A percentile compares a stretch with the other conserved stretches of the same genome.
phyloP scores from a whole-genome alignment of 2,797 vertebrate species.

The Coendou prehensilis region DNA sequence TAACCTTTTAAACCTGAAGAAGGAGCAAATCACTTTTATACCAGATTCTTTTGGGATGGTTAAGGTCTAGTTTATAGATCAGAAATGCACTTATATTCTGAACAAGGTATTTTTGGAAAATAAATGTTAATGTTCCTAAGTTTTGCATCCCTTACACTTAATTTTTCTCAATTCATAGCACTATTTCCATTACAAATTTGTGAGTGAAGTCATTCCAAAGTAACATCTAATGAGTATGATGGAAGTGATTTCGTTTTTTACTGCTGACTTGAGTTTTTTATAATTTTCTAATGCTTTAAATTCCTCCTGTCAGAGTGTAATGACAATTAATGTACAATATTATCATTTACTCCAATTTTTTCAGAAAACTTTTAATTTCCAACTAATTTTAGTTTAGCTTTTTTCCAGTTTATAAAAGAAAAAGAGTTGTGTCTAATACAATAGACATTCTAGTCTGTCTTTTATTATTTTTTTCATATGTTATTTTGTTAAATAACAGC shows the following conservation, averaged over 20 bases:
- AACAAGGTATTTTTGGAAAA: slow-evolving; percentile 28
- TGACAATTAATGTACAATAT: background rate
- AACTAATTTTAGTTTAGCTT: background rate
- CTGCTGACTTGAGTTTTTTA: background rate
- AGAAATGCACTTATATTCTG: background rate
- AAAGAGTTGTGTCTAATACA: background rate
- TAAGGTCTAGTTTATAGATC: background rate
- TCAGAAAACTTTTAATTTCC: slow-evolving; percentile 43
- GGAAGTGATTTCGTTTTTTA: background rate
- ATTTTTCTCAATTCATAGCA: slow-evolving; percentile 49
- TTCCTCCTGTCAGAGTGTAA: background rate
- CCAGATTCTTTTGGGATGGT: background rate
- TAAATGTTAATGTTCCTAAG: background rate
- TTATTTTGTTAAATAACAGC: background rate
- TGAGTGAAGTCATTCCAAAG: background rate
- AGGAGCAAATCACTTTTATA: background rate
- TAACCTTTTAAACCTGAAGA: slow-evolving; percentile 10
- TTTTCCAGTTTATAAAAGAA: background rate
- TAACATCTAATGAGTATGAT: background rate
- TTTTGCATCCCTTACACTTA: background rate
- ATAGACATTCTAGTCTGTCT: background rate
- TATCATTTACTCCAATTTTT: slow-evolving; percentile 17
- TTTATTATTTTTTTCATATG: background rate
- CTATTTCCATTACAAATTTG: background rate
- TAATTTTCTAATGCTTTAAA: slow-evolving; percentile 49